Conservation (phyloP, 2,797 vertebrate genomes). For the Tinamus major region DNA sequence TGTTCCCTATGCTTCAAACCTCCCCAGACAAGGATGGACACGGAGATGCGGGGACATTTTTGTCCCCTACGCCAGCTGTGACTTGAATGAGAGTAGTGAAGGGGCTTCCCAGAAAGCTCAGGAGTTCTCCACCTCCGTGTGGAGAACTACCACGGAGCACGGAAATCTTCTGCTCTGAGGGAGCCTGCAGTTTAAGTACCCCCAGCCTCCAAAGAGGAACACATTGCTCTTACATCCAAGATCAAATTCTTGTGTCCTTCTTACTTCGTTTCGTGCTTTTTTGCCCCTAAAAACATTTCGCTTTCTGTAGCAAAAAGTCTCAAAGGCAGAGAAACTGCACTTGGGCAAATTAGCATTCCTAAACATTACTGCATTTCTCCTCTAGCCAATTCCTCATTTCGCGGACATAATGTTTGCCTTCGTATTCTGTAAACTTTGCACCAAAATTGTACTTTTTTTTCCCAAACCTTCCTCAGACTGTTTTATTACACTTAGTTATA, state of each 20-base stretch:
- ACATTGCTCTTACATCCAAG: neutral
- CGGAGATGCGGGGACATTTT: fast-evolving
- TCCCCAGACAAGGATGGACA: neutral
- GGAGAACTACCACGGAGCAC: neutral
- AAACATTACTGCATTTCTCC: neutral
- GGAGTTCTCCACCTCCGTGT: fast-evolving
- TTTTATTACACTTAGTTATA: neutral
- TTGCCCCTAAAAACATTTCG: neutral
- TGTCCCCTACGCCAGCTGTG: neutral
- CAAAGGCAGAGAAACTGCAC: neutral
- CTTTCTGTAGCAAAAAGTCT: neutral
- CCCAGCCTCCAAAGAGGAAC: neutral
- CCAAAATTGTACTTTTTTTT: neutral
- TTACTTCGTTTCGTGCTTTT: neutral
- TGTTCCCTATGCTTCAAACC: neutral
- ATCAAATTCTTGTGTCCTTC: neutral
- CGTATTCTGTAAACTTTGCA: neutral
- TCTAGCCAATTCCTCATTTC: neutral
- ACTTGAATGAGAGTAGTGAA: neutral
- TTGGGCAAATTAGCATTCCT: neutral
- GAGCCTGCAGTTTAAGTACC: neutral
- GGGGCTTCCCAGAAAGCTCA: neutral
- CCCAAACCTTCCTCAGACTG: neutral
- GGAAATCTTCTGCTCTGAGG: neutral
- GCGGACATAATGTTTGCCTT: neutral